Evolutionary conservation across 2,888 invertebrate species (phyloP), one percentile per base, ranked within the genome.

Genomic region (Thereva unica): DNA sequence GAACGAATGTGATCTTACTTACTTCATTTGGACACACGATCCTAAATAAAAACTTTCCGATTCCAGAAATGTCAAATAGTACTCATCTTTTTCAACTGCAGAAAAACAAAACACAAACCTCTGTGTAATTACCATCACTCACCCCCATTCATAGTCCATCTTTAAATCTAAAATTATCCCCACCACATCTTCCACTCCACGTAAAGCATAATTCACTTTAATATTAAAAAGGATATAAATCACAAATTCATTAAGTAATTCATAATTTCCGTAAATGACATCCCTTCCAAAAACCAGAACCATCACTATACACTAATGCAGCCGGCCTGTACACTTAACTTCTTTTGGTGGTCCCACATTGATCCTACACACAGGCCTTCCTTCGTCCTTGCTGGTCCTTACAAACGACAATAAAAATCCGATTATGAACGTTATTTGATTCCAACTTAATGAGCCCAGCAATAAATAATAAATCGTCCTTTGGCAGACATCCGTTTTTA

Each of bases 381-480:
- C 23, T 23, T 23, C 23, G 2, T 23, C 23, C 23, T 23, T 23
- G 23, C 23, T 23, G 1, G 23, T 23, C 23, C 23, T 23, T 23
- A 23, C 2, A 23, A n/a, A 23, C 23, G 61, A 67, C 69, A 69
- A 69, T 69, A 69, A 69, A 69, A 69, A 69, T 67, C 69, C 69
- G 67, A 69, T 69, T 69, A 69, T 61, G 53, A 45, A 67, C 67
- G 65, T 69, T 59, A 69, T 69, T 67, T 69, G 69, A 69, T 69
- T 69, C 69, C 23, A 9, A 68, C 52, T 67, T 67, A 69, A 69
- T 69, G 69, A 69, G 69, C 47, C 52, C 38, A 44, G 67, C 63
- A 67, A 67, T 67, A 67, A 69, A 69, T 67, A 69, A 69, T 69
- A 69, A 69, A 69, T 69, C 66, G 69, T 63, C 67, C 53, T 66